These are phyloP conservation scores for Podiceps cristatus DNA, from an alignment of 2,113 vertebrate genomes.

Conservation along the genomic window DNA sequence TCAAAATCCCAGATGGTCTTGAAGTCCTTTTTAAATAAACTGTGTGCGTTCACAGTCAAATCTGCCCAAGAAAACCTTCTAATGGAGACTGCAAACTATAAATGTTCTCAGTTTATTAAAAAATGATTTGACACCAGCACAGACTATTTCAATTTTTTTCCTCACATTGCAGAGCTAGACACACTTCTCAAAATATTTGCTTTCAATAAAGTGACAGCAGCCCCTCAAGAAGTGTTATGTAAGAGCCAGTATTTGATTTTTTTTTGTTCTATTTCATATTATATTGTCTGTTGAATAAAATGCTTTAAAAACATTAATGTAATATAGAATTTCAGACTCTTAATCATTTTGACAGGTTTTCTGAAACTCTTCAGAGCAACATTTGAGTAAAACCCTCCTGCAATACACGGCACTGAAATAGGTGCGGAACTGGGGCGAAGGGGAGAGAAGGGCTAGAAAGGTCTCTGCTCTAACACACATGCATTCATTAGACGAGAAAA, in stretches of 20 bases:
- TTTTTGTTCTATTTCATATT: conserved; percentile 46
- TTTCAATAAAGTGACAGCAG: conserved; percentile 60
- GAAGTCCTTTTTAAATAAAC: conserved; percentile 33
- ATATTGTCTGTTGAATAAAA: conserved; percentile 62
- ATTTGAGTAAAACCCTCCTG: background rate
- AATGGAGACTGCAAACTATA: conserved; percentile 54
- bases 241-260: conserved; percentile 21
- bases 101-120: conserved; percentile 66
- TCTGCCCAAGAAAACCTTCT: conserved; percentile 38
- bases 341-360: conserved; percentile 70
- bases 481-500: conserved; percentile 61
- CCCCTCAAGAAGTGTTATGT: conserved; percentile 46
- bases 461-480: conserved; percentile 16
- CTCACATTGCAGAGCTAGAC: conserved; percentile 4
- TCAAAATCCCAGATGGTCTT: conserved; percentile 56
- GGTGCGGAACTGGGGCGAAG: background rate
- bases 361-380: conserved; percentile 47
- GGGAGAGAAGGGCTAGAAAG: background rate
- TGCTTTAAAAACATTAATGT: conserved; percentile 60
- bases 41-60: background rate
- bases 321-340: conserved; percentile 69
- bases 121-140: conserved; percentile 59
- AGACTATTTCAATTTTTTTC: conserved; percentile 43
- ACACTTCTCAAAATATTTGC: conserved; percentile 65
- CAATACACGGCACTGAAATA: background rate